Conservation (phyloP, 2,888 invertebrate species). For the Drosophila atroscutellata region DNA sequence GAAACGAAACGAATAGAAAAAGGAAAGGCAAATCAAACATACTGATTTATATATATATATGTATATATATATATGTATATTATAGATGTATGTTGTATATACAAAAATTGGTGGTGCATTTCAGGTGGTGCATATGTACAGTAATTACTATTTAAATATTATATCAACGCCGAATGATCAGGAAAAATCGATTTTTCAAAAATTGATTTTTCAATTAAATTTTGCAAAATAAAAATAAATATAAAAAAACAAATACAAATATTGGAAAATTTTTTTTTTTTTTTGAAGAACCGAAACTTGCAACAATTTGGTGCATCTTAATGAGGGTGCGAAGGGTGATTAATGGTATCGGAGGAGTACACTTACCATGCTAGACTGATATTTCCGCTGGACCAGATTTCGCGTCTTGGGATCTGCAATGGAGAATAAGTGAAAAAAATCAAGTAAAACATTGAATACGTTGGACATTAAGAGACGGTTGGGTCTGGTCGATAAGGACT, state of each 20-base stretch:
- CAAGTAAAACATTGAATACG: not conserved
- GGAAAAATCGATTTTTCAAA: not conserved
- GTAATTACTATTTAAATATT: constrained; percentile 11
- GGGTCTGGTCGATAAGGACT: constrained; percentile 86
- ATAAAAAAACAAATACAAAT: not conserved
- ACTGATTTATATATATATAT: constrained; percentile 34
- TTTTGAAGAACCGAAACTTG: not conserved
- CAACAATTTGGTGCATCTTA: constrained; percentile 21
- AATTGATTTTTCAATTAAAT: not conserved
- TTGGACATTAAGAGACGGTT: not conserved
- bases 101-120: constrained; percentile 43
- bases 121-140: constrained; percentile 13
- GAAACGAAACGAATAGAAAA: constrained; percentile 63
- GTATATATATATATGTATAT: constrained; percentile 3
- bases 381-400: constrained; percentile 97
- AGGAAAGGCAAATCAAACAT: constrained; percentile 63
- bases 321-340: constrained; percentile 3
- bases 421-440: not conserved
- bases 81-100: constrained; percentile 15
- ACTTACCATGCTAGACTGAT: constrained; percentile 99
- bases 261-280: not conserved
- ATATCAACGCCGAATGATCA: constrained; percentile 9
- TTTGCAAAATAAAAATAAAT: not conserved
- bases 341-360: constrained; percentile 6
- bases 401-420: constrained; percentile 98